phyloP scores from a whole-genome alignment of 2,113 vertebrate species.

The Anoura caudifer region DNA sequence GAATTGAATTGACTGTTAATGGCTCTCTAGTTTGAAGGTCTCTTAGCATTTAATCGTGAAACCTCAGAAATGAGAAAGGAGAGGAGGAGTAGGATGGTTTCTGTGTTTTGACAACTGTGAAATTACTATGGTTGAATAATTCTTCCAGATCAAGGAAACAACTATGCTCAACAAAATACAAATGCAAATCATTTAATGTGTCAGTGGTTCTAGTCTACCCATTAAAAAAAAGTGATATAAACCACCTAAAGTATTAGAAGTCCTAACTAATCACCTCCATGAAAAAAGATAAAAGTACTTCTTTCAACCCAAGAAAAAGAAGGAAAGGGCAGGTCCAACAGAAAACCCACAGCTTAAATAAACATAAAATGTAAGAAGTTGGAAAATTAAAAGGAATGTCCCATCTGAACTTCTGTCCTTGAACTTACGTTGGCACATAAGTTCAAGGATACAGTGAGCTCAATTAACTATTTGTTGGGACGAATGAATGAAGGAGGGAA shows the following conservation, averaged over 20 bases:
- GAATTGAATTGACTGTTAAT: neutral
- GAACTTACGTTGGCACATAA: slow-evolving; percentile 12
- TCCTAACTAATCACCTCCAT: neutral
- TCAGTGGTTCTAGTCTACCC: neutral
- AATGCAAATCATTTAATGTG: neutral
- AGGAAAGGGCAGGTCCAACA: neutral
- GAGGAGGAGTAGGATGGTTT: neutral
- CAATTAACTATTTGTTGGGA: neutral
- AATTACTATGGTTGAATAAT: neutral
- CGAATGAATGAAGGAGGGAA: slow-evolving; percentile 7
- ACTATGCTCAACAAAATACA: neutral
- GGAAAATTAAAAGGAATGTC: slow-evolving; percentile 13
- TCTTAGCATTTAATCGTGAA: slow-evolving; percentile 23
- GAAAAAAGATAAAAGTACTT: neutral
- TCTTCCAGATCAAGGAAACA: neutral
- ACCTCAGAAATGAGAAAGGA: neutral
- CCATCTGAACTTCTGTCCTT: slow-evolving; percentile 39
- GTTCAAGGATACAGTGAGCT: neutral
- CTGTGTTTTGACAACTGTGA: neutral
- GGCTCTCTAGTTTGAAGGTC: neutral
- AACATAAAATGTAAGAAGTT: slow-evolving; percentile 24
- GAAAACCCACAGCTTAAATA: neutral
- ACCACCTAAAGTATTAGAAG: neutral
- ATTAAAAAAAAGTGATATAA: neutral
- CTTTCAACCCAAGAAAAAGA: neutral